Evolutionary conservation across 2,888 invertebrate species (phyloP), one percentile per base, ranked within the genome.

Genomic region (Polyommatus iphigenia): DNA sequence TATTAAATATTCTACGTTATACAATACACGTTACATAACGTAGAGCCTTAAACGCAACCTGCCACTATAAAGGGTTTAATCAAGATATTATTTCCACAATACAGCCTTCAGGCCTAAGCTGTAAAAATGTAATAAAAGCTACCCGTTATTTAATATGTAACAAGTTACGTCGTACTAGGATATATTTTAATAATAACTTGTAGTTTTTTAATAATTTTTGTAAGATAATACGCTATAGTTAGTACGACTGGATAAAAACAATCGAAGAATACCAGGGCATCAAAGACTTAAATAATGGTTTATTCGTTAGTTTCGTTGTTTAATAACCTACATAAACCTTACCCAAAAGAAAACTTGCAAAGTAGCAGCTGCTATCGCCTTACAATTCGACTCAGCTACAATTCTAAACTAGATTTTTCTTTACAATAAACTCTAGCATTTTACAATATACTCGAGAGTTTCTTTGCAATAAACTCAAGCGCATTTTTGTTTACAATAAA

Each of bases 1-100:
- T 67, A 67, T 67, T 67, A 67, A 67, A 67, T 67, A 67, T 67
- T 67, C 67, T 67, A 67, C 62, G 24, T 24, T 24, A 24, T 24
- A 59, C 10, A 10, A 13, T 67, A 67, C 24, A 15, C 29, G 67
- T 18, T 67, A 32, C 18, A 67, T 29, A 67, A 15, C 15, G 29
- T 8, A 6, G 67, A 67, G 67, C 29, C 2, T 15, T 2, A 0
- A 62, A 3, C 24, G 6, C 62, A 20, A 7, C 62, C 62, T 59
- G 18, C 54, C 59, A 59, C 13, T 24, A 67, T 67, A 67, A 67
- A 67, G 24, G 62, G 62, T 67, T 54, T 67, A 29, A 24, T 67
- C 24, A 29, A 67, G 24, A 67, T 67, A 67, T 24, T 67, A 67
- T 67, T 8, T 20, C 59, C 62, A 15, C 62, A 24, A 3, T n/a